Evolutionary conservation across 2,113 vertebrate species (phyloP), one percentile per base, ranked within the genome.

Genomic region (Halichoeres trimaculatus): DNA sequence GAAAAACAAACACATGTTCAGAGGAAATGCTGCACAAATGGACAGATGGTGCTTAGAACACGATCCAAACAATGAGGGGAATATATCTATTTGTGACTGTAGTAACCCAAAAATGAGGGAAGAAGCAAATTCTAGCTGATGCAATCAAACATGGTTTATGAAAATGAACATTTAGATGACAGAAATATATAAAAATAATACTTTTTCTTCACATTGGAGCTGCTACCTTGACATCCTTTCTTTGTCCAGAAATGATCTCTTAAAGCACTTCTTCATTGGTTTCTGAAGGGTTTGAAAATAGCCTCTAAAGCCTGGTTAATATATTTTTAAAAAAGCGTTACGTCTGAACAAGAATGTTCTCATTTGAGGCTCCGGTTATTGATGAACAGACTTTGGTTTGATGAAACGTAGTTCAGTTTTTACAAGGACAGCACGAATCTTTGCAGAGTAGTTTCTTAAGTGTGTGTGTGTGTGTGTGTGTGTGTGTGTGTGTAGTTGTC

Each of bases 21-120:
- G 26, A 73, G 40, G 78, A 71, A 65, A 51, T 11, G 41, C 67
- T 67, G 64, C 70, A 74, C 65, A 69, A 45, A 62, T 30, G 47
- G 14, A 74, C 51, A 48, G 63, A 62, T 54, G 26, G 61, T n/a
- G 14, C 16, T 47, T 57, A 38, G n/a, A 63, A 45, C 40, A 24
- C 17, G 41, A 16, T 52, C 34, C 52, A 56, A 48, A 69, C 38
- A 65, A 50, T 58, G 24, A 60, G 35, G n/a, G 61, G 36, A 58
- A 2, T 40, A 11, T 58, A 22, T 65, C 50, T 66, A 2, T 43
- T 40, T 36, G 36, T 38, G 52, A 6, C 13, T 45, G 16, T 63
- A 61, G 23, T 22, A 19, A 59, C 59, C 19, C 19, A 22, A 16
- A 41, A 54, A 47, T 45, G n/a, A 12, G 62, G 5, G 22, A 45